These are phyloP conservation scores for Dipodomys ordii DNA, from an alignment of 2,113 vertebrate species.

Conservation along the genomic window DNA sequence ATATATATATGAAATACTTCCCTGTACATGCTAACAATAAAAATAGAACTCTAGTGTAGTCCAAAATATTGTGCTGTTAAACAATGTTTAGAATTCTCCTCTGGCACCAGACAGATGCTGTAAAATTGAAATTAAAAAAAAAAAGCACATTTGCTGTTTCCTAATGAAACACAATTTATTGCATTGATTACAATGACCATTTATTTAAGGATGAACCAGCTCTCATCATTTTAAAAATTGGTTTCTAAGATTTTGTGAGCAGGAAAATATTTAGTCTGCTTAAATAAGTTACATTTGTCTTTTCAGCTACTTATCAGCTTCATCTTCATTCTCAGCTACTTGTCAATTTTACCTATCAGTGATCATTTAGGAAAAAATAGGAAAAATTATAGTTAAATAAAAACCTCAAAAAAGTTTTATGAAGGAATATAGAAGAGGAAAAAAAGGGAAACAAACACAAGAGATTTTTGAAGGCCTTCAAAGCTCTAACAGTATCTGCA, in stretches of 20 bases:
- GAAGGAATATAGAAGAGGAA: neutral
- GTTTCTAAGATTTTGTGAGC: neutral
- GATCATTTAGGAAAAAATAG: neutral
- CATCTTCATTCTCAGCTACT: no score
- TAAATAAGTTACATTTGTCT: neutral
- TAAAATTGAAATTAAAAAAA: neutral
- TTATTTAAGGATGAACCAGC: neutral
- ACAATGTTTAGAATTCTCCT: neutral
- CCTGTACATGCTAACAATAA: no score
- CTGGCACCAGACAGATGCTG: neutral
- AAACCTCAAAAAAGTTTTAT: neutral
- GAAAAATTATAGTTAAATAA: neutral
- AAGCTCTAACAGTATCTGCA: neutral
- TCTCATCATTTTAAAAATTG: slow-evolving; percentile 6
- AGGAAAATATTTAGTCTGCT: neutral
- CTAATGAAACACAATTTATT: neutral
- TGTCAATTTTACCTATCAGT: no score
- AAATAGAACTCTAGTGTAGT: neutral
- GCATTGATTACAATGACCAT: neutral
- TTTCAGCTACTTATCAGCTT: neutral
- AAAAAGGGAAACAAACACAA: neutral
- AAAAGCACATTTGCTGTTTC: neutral
- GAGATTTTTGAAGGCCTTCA: neutral
- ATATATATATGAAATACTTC: no score
- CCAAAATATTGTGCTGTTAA: neutral